These are phyloP conservation scores for Hemibagrus wyckioides DNA, from an alignment of 2,113 vertebrate genomes.

Conservation along the genomic window DNA sequence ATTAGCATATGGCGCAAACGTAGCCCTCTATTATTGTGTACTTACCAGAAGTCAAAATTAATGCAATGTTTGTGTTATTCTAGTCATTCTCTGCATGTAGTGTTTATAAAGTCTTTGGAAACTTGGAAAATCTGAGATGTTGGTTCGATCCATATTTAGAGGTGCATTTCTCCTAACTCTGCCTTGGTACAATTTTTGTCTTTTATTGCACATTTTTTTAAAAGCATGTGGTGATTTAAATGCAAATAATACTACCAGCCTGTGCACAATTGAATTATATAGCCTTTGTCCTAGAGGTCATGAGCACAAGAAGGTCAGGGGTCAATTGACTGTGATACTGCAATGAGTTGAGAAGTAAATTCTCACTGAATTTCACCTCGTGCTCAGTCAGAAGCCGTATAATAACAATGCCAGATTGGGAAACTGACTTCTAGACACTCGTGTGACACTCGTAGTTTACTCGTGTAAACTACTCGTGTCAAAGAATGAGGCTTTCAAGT, in stretches of 20 bases:
- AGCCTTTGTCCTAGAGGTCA: neutral
- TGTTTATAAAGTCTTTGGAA: slow-evolving; percentile 20
- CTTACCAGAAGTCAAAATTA: slow-evolving; percentile 31
- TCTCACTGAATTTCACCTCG: neutral
- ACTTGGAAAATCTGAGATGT: neutral
- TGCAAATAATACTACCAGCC: neutral
- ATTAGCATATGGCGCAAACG: neutral
- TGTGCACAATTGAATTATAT: neutral
- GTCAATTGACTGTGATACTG: neutral
- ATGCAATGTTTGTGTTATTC: no score
- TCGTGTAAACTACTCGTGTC: no score
- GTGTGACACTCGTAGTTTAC: no score
- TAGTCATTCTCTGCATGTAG: neutral
- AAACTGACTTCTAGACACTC: neutral
- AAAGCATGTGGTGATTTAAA: neutral
- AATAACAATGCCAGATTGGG: neutral
- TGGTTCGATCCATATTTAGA: neutral
- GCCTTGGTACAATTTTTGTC: neutral
- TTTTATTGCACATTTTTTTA: neutral
- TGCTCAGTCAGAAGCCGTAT: neutral
- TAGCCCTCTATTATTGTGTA: neutral
- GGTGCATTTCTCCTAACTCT: neutral
- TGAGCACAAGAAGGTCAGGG: slow-evolving; percentile 23
- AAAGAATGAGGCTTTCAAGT: neutral
- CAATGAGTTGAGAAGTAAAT: neutral